Conservation (phyloP, 2,888 invertebrate species). For the Cheilosia soror region DNA sequence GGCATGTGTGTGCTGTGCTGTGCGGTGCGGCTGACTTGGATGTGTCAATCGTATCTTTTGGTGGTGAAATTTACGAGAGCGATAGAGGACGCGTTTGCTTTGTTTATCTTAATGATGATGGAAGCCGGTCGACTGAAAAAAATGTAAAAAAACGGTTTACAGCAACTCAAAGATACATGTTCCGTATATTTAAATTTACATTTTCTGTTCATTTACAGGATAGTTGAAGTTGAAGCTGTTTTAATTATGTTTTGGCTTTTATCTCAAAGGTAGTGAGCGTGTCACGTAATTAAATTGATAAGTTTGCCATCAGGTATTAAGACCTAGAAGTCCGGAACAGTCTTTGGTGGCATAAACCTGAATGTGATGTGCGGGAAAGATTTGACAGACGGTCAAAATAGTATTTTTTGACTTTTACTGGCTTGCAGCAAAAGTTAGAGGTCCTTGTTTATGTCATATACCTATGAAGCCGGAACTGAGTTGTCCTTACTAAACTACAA, state of each 20-base stretch:
- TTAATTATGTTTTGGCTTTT: constrained; percentile 31
- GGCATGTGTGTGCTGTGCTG: constrained; percentile 10
- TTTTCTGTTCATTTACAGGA: constrained; percentile 34
- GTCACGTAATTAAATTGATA: constrained; percentile 46
- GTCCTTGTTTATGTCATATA: too few species aligned
- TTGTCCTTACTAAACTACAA: too few species aligned
- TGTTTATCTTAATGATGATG: constrained; percentile 75
- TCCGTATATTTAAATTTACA: constrained; percentile 46
- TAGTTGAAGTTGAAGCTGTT: constrained; percentile 26
- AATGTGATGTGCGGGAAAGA: too few species aligned
- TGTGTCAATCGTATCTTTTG: constrained; percentile 58
- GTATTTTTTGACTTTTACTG: too few species aligned
- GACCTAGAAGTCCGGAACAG: too few species aligned
- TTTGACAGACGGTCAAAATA: too few species aligned
- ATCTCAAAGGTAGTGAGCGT: constrained; percentile 33
- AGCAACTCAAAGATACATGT: constrained; percentile 11
- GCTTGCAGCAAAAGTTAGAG: too few species aligned
- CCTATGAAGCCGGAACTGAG: too few species aligned
- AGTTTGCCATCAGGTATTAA: neutral
- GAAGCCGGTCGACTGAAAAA: constrained; percentile 52
- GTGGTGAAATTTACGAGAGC: constrained; percentile 69
- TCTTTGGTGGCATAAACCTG: too few species aligned
- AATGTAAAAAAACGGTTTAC: neutral
- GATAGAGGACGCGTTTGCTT: constrained; percentile 62
- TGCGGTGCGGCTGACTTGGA: constrained; percentile 57